Percentiles rank a stretch among this genome's conserved stretches.
Conservation (phyloP, 2,113 vertebrate genomes). For the Ariopsis seemanni region DNA sequence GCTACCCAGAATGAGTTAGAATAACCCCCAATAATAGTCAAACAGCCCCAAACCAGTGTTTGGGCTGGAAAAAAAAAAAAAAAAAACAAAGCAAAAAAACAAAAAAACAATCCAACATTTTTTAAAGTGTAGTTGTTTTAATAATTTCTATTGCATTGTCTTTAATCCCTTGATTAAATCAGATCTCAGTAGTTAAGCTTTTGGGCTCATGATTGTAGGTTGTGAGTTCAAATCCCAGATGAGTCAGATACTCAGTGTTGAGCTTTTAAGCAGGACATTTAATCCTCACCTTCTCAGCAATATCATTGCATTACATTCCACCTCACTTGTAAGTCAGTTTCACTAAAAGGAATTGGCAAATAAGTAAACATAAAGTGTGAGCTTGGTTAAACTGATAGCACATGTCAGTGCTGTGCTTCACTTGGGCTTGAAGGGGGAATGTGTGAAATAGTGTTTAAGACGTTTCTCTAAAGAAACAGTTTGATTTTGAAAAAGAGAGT, state of each 20-base stretch:
- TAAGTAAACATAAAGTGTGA: neutral
- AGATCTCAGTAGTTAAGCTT: neutral
- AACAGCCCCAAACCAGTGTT: too few species aligned
- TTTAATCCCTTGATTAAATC: neutral
- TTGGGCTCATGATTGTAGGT: neutral
- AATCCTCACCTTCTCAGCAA: neutral
- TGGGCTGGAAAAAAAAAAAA: too few species aligned
- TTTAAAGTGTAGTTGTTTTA: neutral
- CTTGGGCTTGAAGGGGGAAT: neutral
- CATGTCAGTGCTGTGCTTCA: neutral
- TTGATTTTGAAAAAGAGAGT: slow-evolving; percentile 7
- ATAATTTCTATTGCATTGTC: neutral
- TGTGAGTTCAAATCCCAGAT: neutral
- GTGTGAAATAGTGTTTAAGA: slow-evolving; percentile 9
- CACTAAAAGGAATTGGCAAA: neutral
- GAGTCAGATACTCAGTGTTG: neutral
- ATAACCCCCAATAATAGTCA: too few species aligned
- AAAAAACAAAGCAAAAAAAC: too few species aligned
- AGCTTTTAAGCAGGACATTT: neutral
- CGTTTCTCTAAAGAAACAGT: slow-evolving; percentile 28
- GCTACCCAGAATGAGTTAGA: too few species aligned
- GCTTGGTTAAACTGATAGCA: slow-evolving; percentile 14
- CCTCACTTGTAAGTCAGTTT: neutral
- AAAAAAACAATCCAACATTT: too few species aligned
- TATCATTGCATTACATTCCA: neutral